These are phyloP conservation scores for Phortica magna DNA, from an alignment of 2,888 invertebrate species.

Conservation along the genomic window DNA sequence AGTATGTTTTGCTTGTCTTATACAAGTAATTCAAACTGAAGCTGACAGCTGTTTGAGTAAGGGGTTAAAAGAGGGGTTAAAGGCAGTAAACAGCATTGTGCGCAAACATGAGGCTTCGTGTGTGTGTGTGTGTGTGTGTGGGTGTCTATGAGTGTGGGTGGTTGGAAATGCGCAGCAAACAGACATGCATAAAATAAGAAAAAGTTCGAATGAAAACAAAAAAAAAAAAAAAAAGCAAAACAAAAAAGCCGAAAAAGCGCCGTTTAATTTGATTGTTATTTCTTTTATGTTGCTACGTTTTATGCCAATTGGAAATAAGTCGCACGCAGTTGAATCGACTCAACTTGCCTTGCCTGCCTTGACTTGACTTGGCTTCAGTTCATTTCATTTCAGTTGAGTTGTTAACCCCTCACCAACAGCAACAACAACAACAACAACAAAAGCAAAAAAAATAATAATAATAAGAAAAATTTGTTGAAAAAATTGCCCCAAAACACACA, in stretches of 20 bases:
- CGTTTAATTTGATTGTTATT: slow-evolving; percentile 29
- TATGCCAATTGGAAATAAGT: slow-evolving; percentile 14
- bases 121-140: no score
- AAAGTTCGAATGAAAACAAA: neutral
- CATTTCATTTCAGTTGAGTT: no score
- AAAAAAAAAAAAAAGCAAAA: neutral
- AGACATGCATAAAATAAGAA: neutral
- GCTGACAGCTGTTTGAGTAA: neutral
- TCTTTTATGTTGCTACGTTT: neutral
- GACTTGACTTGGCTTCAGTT: no score
- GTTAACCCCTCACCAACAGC: no score
- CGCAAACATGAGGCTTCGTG: no score
- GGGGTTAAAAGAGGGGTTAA: no score
- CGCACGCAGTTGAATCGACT: neutral
- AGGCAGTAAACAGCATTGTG: no score
- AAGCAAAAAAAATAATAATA: neutral
- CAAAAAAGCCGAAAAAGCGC: neutral
- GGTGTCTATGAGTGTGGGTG: no score
- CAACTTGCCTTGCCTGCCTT: no score
- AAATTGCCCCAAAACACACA: no score
- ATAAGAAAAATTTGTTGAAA: neutral
- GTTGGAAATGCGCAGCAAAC: neutral
- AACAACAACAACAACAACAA: neutral
- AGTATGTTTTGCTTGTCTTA: no score
- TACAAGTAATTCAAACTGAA: neutral